Evolutionary conservation across 1,140 invertebrate genomes (phyloP), one percentile per base, ranked within the genome.

Genomic region (Diplogasteroides magnus): DNA sequence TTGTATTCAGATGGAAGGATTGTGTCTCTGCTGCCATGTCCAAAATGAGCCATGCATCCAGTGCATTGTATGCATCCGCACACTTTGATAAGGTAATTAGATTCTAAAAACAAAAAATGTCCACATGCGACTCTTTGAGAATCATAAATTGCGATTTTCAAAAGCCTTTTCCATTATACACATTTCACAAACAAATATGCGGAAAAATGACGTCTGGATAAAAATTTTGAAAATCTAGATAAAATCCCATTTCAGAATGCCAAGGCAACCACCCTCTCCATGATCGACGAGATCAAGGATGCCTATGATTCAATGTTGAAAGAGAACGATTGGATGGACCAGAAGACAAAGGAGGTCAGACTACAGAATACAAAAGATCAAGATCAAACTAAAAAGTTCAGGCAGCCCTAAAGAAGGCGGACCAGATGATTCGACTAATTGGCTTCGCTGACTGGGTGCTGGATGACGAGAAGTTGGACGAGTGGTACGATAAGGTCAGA

Each of bases 271-370:
- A 85, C 74, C 15, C 57, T 76, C n/a, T 88, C 90, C 80, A 92
- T 93, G 91, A 93, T 93, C 58, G 88, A 89, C 66, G 90, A 89
- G 1, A 90, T 93, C 58, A 83, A 91, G 25, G 90, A 90, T 74
- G 91, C 91, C 2, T 93, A 93, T 79, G 90, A 90, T 72, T 90
- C 93, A 77, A 84, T 92, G 0, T 83, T 93, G 1, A 87, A 88
- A 2, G 90, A 92, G 79, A 92, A 91, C 83, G 86, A 89, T 71
- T 93, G 91, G 91, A 93, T 93, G 91, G 91, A 93, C 77, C 88
- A 90, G 64, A 89, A 91, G 79, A 93, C 91, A 0, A 84, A 90
- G 74, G 85, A 87, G 1, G 90, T 92, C 3, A 90, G 90, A 15
- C 37, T 11, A 48, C 37, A 48, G 37, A 6, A 48, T 19, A 48